phyloP scores from a whole-genome alignment of 2,113 vertebrate species.

The Zosterops pallidus region DNA sequence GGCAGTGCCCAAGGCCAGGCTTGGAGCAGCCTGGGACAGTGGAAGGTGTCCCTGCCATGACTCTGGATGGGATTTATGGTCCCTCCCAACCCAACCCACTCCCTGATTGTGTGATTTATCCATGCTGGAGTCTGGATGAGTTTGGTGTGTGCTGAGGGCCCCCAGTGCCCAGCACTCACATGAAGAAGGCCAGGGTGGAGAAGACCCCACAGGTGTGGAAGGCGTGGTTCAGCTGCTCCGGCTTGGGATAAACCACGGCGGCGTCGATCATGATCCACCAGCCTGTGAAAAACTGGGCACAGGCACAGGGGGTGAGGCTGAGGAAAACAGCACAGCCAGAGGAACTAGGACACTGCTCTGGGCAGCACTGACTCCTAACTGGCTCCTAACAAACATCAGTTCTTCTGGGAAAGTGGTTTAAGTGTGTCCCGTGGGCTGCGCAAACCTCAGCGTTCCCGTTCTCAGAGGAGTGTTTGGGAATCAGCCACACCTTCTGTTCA shows the following conservation, averaged over 20 bases:
- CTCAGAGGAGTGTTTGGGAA: not conserved
- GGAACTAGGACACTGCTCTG: not conserved
- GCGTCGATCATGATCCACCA: conserved; percentile 97
- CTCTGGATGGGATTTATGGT: fast-evolving
- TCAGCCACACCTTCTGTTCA: not conserved
- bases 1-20: not conserved
- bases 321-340: not conserved
- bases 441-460: fast-evolving
- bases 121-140: fast-evolving
- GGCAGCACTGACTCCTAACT: not conserved
- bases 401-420: not conserved
- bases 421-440: not conserved
- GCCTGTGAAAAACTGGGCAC: conserved; percentile 87
- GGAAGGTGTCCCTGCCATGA: not conserved
- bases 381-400: not conserved
- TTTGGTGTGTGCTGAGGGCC: fast-evolving
- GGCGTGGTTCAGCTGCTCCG: conserved; percentile 85
- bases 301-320: not conserved
- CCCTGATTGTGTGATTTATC: fast-evolving
- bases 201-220: conserved; percentile 94
- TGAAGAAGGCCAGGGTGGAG: conserved; percentile 92
- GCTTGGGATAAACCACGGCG: conserved; percentile 80
- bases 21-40: not conserved
- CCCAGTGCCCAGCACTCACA: conserved; percentile 75
- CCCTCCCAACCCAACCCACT: fast-evolving